phyloP scores from a whole-genome alignment of 2,113 vertebrate species.

The Polyodon spathula region DNA sequence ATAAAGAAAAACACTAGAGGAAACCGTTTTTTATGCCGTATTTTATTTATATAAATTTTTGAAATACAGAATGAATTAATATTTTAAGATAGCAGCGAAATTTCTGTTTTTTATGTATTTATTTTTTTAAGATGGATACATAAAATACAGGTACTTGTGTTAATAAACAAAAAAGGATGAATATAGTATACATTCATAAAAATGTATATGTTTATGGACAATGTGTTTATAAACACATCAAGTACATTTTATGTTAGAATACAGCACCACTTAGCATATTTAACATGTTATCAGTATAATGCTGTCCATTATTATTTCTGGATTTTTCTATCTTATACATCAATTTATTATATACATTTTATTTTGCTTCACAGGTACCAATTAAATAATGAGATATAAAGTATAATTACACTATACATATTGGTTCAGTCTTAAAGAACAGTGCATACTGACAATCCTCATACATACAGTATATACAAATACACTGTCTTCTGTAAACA shows the following conservation, averaged over 20 bases:
- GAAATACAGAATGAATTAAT: constrained; percentile 22
- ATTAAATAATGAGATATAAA: neutral
- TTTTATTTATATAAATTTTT: constrained; percentile 34
- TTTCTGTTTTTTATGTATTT: neutral
- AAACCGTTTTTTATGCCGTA: constrained; percentile 36
- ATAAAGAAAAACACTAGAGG: constrained; percentile 29
- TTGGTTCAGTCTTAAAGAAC: constrained; percentile 11
- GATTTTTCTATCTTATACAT: neutral
- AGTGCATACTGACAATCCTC: neutral
- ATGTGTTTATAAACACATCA: too few relatives aligned
- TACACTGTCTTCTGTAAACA: constrained; percentile 30
- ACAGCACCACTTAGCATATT: too few relatives aligned
- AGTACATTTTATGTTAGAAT: too few relatives aligned
- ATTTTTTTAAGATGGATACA: too few relatives aligned
- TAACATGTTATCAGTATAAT: too few relatives aligned
- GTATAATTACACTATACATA: neutral
- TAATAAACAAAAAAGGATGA: too few relatives aligned
- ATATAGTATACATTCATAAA: too few relatives aligned
- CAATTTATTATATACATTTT: neutral
- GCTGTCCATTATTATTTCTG: too few relatives aligned
- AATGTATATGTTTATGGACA: too few relatives aligned
- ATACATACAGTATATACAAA: too few relatives aligned
- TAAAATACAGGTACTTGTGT: too few relatives aligned
- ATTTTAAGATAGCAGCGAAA: constrained; percentile 24
- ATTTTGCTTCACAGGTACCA: neutral